Percentiles rank a stretch among this genome's conserved stretches.
Conservation (phyloP, 2,888 invertebrate genomes). For the Saturnia pavonia region DNA sequence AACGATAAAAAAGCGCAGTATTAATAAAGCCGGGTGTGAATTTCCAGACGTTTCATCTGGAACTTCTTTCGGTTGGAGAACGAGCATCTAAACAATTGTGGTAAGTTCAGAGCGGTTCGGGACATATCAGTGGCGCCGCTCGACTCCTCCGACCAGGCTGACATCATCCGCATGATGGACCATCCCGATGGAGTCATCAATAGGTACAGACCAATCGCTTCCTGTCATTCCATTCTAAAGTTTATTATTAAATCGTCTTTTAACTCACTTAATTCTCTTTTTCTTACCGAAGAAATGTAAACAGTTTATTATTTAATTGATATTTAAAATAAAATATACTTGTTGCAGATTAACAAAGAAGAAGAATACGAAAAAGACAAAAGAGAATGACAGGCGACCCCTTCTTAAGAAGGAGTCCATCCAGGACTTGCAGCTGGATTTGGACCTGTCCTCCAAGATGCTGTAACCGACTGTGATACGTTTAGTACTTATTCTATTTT, state of each 20-base stretch:
- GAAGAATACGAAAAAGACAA: conserved; percentile 82
- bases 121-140: conserved; percentile 98
- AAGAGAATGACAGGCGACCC: conserved; percentile 81
- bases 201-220: conserved; percentile 56
- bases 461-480: conserved; percentile 75
- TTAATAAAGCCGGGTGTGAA: not conserved
- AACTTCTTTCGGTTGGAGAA: conserved; percentile 99
- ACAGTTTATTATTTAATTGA: too few species aligned
- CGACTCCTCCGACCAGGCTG: conserved; percentile 95
- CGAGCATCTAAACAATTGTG: conserved; percentile 99
- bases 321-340: not conserved
- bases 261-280: too few species aligned
- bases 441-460: conserved; percentile 75
- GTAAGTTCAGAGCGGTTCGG: conserved; percentile 98
- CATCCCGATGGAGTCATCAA: conserved; percentile 93
- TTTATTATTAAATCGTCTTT: too few species aligned
- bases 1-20: too few species aligned
- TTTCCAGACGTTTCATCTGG: conserved; percentile 95
- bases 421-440: conserved; percentile 71
- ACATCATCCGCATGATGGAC: conserved; percentile 97
- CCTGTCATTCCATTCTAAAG: too few species aligned
- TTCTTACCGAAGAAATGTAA: too few species aligned
- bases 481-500: conserved; percentile 44
- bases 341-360: conserved; percentile 78
- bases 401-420: conserved; percentile 79